Conservation (phyloP, 2,888 invertebrate species). For the Cosmia trapezina region DNA sequence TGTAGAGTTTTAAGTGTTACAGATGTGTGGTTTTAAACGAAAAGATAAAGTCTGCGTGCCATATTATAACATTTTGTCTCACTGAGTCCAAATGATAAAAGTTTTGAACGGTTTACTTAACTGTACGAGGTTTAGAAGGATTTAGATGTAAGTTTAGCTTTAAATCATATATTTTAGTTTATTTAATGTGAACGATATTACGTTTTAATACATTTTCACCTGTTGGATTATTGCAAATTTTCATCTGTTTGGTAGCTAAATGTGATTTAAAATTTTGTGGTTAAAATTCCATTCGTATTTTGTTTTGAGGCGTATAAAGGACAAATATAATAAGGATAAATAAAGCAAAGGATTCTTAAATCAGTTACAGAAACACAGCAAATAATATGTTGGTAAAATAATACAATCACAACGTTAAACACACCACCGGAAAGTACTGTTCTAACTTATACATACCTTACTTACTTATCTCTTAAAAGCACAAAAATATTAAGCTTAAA, state of each 20-base stretch:
- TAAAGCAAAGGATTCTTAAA: neutral
- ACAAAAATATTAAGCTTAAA: neutral
- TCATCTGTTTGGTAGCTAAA: neutral
- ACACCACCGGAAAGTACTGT: neutral
- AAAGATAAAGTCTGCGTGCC: conserved; percentile 41
- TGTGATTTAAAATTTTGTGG: neutral
- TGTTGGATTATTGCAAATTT: neutral
- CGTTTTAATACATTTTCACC: neutral
- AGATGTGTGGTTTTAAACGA: conserved; percentile 46
- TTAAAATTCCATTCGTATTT: too few relatives aligned
- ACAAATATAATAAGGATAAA: too few relatives aligned
- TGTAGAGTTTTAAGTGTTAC: conserved; percentile 48
- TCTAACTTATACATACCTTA: neutral
- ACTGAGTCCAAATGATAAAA: conserved; percentile 43
- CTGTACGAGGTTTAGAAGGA: conserved; percentile 14
- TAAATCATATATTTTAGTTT: conserved; percentile 35
- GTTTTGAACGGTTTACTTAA: conserved; percentile 39
- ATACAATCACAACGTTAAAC: neutral
- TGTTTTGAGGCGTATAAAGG: neutral
- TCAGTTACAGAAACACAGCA: neutral
- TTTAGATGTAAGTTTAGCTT: conserved; percentile 28
- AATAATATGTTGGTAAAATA: neutral
- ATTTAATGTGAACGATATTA: conserved; percentile 15
- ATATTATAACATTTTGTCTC: conserved; percentile 50
- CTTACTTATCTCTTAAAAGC: too few relatives aligned